Evolutionary conservation across 2,797 vertebrate genomes (phyloP), one percentile per base, ranked within the genome.

Genomic region (Tapera naevia): DNA sequence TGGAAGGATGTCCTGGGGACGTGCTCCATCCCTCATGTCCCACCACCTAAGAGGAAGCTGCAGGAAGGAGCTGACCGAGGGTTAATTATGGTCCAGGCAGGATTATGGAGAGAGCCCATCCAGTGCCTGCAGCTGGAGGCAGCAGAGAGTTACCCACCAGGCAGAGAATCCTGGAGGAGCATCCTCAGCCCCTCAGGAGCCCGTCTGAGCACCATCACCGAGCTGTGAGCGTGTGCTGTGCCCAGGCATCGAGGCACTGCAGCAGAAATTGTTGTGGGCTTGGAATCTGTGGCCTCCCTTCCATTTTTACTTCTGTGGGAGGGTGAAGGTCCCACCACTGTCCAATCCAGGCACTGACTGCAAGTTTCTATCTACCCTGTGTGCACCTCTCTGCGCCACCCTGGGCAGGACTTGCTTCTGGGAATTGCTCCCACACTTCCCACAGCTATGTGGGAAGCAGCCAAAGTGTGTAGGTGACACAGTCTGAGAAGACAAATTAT

Each of bases 71-170:
- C 10, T 79, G 70, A 17, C 13, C 48, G 35, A 10, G n/a, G 13
- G 16, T 12, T 35, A 27, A 32, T 22, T 19, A 28, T 22, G 0
- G 1, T 28, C 18, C 3, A 1, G 35, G 6, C 41, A 71, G 33
- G 35, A 35, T 24, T 21, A 17, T 21, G 45, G 27, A 46, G 13
- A 56, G 32, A 81, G 11, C 3, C 23, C n/a, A 22, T 5, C 17
- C 66, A 53, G 60, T 2, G 22, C 17, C 56, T 32, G 37, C 43
- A 64, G 32, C 23, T 32, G 45, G 57, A 62, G 30, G 30, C 3
- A 73, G 25, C 9, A 39, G 43, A 72, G 45, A 57, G 41, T 17
- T 85, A 66, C 35, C 25, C 46, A 4, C 12, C 14, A 6, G 71
- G 30, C 15, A 57, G 4, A 79, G 25, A 7, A 4, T 11, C 57